phyloP scores from a whole-genome alignment of 2,797 vertebrate genomes.

The Tarsius wallacei region DNA sequence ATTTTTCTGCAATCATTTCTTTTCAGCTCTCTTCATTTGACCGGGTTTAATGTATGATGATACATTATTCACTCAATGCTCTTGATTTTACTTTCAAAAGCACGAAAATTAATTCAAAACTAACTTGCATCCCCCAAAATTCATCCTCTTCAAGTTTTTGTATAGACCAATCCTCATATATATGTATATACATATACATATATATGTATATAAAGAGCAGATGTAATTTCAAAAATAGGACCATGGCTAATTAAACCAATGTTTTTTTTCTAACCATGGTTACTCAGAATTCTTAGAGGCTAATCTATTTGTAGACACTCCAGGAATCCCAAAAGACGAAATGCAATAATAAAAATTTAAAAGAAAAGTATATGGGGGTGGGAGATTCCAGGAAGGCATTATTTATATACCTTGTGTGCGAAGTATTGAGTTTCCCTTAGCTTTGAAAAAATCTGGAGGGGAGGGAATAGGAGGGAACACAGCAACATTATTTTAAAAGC shows the following conservation, averaged over 20 bases:
- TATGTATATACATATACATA: too few species aligned
- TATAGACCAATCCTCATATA: slow-evolving; percentile 54
- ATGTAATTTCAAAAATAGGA: slow-evolving; percentile 85
- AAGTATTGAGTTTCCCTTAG: slow-evolving; percentile 78
- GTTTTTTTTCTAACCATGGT: slow-evolving; percentile 84
- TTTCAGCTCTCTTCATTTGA: slow-evolving; percentile 72
- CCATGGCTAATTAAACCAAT: slow-evolving; percentile 78
- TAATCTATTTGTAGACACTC: slow-evolving; percentile 88
- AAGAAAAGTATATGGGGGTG: background rate
- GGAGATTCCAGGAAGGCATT: slow-evolving; percentile 78
- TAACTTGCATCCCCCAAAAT: slow-evolving; percentile 8
- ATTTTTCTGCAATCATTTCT: slow-evolving; percentile 80
- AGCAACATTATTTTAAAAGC: slow-evolving; percentile 56
- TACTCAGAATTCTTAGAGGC: slow-evolving; percentile 87
- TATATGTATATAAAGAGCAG: background rate
- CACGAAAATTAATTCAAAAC: slow-evolving; percentile 79
- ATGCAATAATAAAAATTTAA: slow-evolving; percentile 73
- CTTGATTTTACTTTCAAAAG: slow-evolving; percentile 83
- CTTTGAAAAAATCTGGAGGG: background rate
- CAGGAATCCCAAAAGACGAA: slow-evolving; percentile 88
- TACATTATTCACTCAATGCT: slow-evolving; percentile 80
- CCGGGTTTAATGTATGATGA: slow-evolving; percentile 76
- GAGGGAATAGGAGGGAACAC: slow-evolving; percentile 19
- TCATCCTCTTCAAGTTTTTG: slow-evolving; percentile 76
- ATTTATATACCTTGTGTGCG: slow-evolving; percentile 86